Evolutionary conservation across 2,888 invertebrate genomes (phyloP), one percentile per base, ranked within the genome.

Genomic region (Trichopria drosophilae): DNA sequence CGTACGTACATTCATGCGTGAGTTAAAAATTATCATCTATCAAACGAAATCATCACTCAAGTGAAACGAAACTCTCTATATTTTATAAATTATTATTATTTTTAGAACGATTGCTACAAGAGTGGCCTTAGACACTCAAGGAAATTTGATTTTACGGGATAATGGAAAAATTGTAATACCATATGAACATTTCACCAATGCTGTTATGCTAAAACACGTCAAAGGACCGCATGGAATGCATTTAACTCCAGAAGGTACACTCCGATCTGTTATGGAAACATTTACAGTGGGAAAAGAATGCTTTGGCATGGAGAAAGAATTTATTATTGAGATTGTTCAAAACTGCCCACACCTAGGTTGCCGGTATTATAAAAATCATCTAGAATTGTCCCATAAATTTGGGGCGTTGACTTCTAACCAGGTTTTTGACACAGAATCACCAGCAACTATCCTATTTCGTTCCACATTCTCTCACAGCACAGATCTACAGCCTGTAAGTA

Each of bases 131-230:
- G 91, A 92, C 73, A 84, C 87, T 13, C 90, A 91, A 78, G 90
- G 90, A 34, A 82, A 91, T 68, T 76, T 91, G 53, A 88, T 92
- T 67, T 78, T 91, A 40, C 80, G 91, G 53, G 91, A 91, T 73
- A 90, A 90, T 79, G 91, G 91, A 7, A 92, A 91, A 80, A 90
- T 92, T 64, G 90, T 92, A 54, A 76, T 92, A 49, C 91, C 91
- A 3, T 91, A 89, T 75, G 91, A 92, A 76, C 91, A 92, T 72
- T 92, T 91, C 80, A 90, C 90, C 1, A 91, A 91, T 79, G 91
- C 91, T 44, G 90, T 92, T 5, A 91, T 91, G 90, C 73, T 92
- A 60, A 92, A 91, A 69, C 91, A 92, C 68, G 90, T 91, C 88
- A 90, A 90, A 67, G 90, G 91, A 0, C 90, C 90, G 0, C 90